These are phyloP conservation scores for Notodromas monacha DNA, from an alignment of 2,888 invertebrate species.

Conservation along the genomic window DNA sequence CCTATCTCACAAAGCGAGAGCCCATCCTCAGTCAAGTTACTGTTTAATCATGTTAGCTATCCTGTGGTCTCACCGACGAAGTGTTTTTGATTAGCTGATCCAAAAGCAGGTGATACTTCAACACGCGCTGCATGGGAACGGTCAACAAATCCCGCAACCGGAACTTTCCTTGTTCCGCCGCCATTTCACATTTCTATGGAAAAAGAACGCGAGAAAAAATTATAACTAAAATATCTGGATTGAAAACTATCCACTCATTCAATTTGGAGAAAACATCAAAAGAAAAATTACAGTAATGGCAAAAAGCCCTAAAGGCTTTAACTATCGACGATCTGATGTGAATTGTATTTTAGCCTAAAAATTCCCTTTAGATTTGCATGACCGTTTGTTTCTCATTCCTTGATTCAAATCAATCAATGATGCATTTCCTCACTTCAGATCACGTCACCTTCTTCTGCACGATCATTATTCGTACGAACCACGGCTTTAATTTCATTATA, in stretches of 20 bases:
- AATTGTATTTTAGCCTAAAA: too few species aligned
- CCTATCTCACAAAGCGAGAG: constrained; percentile 5
- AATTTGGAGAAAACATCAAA: neutral
- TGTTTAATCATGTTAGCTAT: too few species aligned
- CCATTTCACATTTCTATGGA: constrained; percentile 36
- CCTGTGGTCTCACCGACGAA: constrained; percentile 27
- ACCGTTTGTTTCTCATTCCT: too few species aligned
- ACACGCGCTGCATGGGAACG: constrained; percentile 89
- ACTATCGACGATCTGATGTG: too few species aligned
- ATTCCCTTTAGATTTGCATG: too few species aligned
- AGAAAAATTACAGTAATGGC: constrained; percentile 6
- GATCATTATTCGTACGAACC: too few species aligned
- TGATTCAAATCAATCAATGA: too few species aligned
- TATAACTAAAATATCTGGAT: constrained; percentile 4
- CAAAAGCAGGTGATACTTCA: constrained; percentile 78
- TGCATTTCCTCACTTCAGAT: too few species aligned
- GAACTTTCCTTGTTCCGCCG: constrained; percentile 75
- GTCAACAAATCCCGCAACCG: constrained; percentile 76
- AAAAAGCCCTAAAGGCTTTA: neutral
- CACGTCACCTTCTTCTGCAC: too few species aligned
- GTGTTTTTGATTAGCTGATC: constrained; percentile 63
- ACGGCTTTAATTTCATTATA: too few species aligned
- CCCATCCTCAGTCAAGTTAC: constrained; percentile 1
- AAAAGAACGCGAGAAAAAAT: constrained; percentile 32
- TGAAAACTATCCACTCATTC: neutral